phyloP scores from a whole-genome alignment of 2,888 invertebrate genomes.

The Nephrotoma guestfalica region DNA sequence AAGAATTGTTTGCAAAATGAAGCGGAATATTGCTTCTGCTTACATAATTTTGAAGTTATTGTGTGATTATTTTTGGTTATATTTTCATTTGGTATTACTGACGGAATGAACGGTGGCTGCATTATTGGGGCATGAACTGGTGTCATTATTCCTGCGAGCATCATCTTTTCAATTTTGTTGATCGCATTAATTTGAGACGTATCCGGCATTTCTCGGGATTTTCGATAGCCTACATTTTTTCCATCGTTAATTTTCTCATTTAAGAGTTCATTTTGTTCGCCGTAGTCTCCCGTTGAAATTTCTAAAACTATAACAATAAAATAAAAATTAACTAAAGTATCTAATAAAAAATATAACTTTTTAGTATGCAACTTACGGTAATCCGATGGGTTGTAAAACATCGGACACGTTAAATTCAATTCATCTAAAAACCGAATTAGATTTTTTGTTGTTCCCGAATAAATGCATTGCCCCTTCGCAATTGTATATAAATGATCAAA shows the following conservation, averaged over 20 bases:
- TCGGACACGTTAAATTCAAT: slow-evolving; percentile 61
- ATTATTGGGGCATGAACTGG: slow-evolving; percentile 35
- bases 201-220: slow-evolving; percentile 22
- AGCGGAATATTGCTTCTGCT: slow-evolving; percentile 36
- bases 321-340: not conserved
- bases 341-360: not conserved
- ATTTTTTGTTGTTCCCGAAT: slow-evolving; percentile 60
- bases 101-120: slow-evolving; percentile 15
- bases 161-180: slow-evolving; percentile 34
- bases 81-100: slow-evolving; percentile 18
- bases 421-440: slow-evolving; percentile 63
- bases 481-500: slow-evolving; percentile 80
- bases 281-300: slow-evolving; percentile 66
- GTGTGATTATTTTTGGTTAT: not conserved
- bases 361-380: slow-evolving; percentile 47
- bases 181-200: slow-evolving; percentile 28
- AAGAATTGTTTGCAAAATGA: slow-evolving; percentile 41
- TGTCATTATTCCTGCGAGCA: slow-evolving; percentile 36
- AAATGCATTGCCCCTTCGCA: slow-evolving; percentile 63
- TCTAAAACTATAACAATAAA: slow-evolving; percentile 48
- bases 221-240: slow-evolving; percentile 39
- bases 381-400: slow-evolving; percentile 84
- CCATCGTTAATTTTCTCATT: slow-evolving; percentile 49
- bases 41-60: slow-evolving; percentile 19
- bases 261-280: slow-evolving; percentile 38